Evolutionary conservation across 2,113 vertebrate species (phyloP), one percentile per base, ranked within the genome.

Genomic region (Lasiurus cinereus): DNA sequence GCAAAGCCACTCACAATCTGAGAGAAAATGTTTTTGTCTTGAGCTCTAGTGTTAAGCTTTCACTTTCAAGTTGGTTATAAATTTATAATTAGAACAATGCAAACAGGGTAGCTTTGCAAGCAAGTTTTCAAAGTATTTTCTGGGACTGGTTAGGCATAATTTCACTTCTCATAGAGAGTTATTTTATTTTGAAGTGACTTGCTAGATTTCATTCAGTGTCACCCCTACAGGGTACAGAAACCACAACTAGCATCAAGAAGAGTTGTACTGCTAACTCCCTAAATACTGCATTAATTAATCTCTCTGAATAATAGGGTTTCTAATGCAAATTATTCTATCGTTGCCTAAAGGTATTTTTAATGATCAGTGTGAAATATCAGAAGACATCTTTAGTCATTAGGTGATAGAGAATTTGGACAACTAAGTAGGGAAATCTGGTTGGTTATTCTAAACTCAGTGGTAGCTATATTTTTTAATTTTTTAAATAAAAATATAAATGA

Each of bases 131-230:
- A 91, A 92, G 31, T 91, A 90, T 92, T 96, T 94, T 67, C 67
- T 90, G 46, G 16, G 19, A 88, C 73, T 73, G 36, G 24, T n/a
- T 91, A 19, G 54, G 46, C 29, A 6, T 22, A 86, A 56, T 67
- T 86, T 80, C 78, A 76, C 74, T 96, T 92, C 89, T 91, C 80
- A 62, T 31, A 72, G 21, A 93, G n/a, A 79, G 48, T 78, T 83
- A 70, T 93, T 95, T 95, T 94, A 84, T 94, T 95, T 79, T 84
- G 56, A 96, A 94, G 92, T 88, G 74, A 93, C 50, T 94, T 94
- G 69, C 59, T 92, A 94, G 89, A 83, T 94, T 93, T 96, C 78
- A 76, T 80, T 95, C 85, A 83, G 73, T 88, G 43, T 92, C 87
- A 93, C 27, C 76, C 88, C 94, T 96, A 24, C 64, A 93, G 93